Base-by-base conservation (phyloP, 2,113 vertebrate genomes). In the Anthoscopus minutus region DNA sequence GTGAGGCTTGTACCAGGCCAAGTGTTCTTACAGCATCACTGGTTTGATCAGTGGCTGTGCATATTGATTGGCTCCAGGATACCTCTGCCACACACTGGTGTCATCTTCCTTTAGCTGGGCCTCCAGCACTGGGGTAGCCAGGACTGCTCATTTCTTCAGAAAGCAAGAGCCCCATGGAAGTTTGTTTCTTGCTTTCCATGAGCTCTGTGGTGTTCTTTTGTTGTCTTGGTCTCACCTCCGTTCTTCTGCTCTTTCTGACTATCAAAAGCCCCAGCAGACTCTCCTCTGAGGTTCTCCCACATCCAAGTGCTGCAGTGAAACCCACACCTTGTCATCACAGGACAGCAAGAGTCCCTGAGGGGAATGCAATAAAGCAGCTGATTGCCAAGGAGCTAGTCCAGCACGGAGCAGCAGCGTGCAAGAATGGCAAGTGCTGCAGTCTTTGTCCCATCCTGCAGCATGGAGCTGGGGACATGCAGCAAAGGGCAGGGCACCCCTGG, bases 31-130 rank as follows among this genome's bases (percentile, higher is more conserved):
- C 42, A 44, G 27, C 40, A 31, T 11, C 74, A 13, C 70, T 11
- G 44, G 1, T 79, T 15, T 45, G 58, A 9, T 44, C 54, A 15
- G 31, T 53, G 45, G 9, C 60, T 78, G 77, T 48, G 54, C 10
- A 8, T 1, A 1, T 1, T 13, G 19, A 1, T 0, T 10, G 42
- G 19, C 42, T 71, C 73, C 2, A 0, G 7, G 19, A 44, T 2
- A 35, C 19, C 24, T 40, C 54, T 86, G 88, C 31, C 72, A 42
- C 25, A 1, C 16, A 44, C 54, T 21, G 53, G 10, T 47, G 56
- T 25, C 69, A 18, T 23, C 58, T 28, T 42, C 44, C 67, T 58
- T 24, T 12, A 56, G 14, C 25, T 6, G 2, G 40, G 15, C 42
- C 19, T 65, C 42, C 31, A 25, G 42, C 27, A 5, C 74, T 20